These are phyloP conservation scores for Hydrolagus colliei DNA, from an alignment of 2,797 vertebrate species.

Conservation along the genomic window DNA sequence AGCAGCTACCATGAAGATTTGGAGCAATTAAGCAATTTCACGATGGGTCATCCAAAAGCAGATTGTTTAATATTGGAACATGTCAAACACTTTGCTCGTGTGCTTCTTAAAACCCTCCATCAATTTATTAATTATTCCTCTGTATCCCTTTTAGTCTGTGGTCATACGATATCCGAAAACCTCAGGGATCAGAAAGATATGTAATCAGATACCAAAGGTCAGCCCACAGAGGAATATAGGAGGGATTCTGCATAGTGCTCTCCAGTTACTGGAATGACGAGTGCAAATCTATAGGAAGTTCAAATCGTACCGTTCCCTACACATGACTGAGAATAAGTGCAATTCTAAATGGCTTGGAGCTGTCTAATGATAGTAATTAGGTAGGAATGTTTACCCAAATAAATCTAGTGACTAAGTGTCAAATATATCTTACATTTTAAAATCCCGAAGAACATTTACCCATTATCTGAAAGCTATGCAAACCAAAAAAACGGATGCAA, in stretches of 20 bases:
- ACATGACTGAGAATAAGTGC: not conserved
- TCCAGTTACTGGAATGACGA: not conserved
- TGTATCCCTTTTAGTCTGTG: not conserved
- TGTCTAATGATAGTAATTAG: not conserved
- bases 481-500: not conserved
- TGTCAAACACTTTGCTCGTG: too few species aligned
- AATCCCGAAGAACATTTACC: not conserved
- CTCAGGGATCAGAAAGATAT: not conserved
- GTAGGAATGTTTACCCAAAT: not conserved
- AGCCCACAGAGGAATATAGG: not conserved
- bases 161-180: not conserved
- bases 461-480: not conserved
- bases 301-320: not conserved
- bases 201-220: not conserved
- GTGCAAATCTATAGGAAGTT: not conserved
- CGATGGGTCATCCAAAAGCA: too few species aligned
- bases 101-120: too few species aligned
- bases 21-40: too few species aligned
- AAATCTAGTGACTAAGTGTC: not conserved
- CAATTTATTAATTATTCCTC: not conserved
- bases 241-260: not conserved
- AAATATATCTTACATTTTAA: not conserved
- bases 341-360: not conserved
- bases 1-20: too few species aligned
- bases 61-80: too few species aligned